phyloP scores from a whole-genome alignment of 1,140 invertebrate species.

The Drosophila ananassae region DNA sequence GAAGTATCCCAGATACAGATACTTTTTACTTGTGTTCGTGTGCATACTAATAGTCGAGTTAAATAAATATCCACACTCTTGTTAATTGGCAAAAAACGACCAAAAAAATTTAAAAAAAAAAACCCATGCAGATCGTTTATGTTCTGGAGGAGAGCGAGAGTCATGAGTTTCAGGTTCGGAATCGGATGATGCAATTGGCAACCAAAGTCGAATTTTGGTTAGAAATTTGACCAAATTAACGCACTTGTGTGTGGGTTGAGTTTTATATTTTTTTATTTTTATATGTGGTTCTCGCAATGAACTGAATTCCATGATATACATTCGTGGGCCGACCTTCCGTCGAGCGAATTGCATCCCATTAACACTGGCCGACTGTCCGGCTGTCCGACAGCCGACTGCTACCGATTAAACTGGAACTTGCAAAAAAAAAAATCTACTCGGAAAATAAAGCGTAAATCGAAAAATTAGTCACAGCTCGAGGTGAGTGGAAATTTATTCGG shows the following conservation, averaged over 20 bases:
- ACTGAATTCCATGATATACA: slow-evolving; percentile 3
- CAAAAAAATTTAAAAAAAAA: not conserved
- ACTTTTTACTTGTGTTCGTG: slow-evolving; percentile 5
- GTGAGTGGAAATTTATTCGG: slow-evolving; percentile 22
- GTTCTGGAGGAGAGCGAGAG: slow-evolving; percentile 1
- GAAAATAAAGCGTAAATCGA: slow-evolving; percentile 15
- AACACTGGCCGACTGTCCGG: slow-evolving; percentile 32
- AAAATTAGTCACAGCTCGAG: slow-evolving; percentile 17
- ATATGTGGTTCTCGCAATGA: not conserved
- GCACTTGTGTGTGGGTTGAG: slow-evolving; percentile 18
- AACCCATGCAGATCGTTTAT: slow-evolving; percentile 30
- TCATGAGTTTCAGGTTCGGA: slow-evolving; percentile 32
- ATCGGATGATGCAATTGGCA: slow-evolving; percentile 51
- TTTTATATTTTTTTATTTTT: not conserved
- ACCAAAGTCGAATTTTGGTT: slow-evolving; percentile 22
- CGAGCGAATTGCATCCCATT: slow-evolving; percentile 44
- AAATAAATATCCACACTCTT: slow-evolving; percentile 57
- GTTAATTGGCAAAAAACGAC: slow-evolving; percentile 65
- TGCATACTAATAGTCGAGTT: slow-evolving; percentile 49
- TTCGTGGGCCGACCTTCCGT: slow-evolving; percentile 26
- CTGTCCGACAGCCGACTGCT: slow-evolving; percentile 19
- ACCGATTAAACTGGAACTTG: slow-evolving; percentile 47
- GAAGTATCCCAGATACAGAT: slow-evolving; percentile 4
- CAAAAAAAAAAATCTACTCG: not conserved
- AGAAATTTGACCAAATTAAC: slow-evolving; percentile 26